phyloP scores from a whole-genome alignment of 1,140 invertebrate species.

The Lepidurus packardi region DNA sequence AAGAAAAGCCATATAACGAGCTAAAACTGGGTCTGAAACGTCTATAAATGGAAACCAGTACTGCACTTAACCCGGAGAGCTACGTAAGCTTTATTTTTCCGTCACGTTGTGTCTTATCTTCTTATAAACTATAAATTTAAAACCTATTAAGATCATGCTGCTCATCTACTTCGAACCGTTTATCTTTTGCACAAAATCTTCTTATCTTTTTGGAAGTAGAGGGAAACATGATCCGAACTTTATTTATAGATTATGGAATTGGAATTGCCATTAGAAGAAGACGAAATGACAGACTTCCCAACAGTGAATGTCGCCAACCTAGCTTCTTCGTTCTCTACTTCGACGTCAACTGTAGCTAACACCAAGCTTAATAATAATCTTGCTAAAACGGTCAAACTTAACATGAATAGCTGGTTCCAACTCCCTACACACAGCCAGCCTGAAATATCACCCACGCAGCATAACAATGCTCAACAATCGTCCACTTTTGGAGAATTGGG shows the following conservation, averaged over 20 bases:
- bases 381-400: slow-evolving; percentile 14
- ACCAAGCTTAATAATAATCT: neutral
- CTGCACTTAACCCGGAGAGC: neutral
- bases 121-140: too few species aligned
- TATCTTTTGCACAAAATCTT: too few species aligned
- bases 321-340: neutral
- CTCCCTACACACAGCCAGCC: neutral
- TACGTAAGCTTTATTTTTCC: neutral
- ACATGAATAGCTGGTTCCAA: neutral
- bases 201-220: too few species aligned
- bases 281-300: neutral
- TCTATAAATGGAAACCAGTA: slow-evolving; percentile 19
- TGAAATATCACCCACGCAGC: neutral
- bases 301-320: neutral
- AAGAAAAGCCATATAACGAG: neutral
- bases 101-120: too few species aligned
- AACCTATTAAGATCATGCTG: too few species aligned
- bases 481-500: slow-evolving; percentile 62
- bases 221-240: too few species aligned
- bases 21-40: slow-evolving; percentile 7
- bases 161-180: too few species aligned
- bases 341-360: neutral
- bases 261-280: slow-evolving; percentile 1
- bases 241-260: slow-evolving; percentile 1
- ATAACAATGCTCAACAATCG: slow-evolving; percentile 20